Percentiles rank a stretch among this genome's conserved stretches.
Conservation (phyloP, 2,888 invertebrate genomes). For the Cryptosula pallasiana region DNA sequence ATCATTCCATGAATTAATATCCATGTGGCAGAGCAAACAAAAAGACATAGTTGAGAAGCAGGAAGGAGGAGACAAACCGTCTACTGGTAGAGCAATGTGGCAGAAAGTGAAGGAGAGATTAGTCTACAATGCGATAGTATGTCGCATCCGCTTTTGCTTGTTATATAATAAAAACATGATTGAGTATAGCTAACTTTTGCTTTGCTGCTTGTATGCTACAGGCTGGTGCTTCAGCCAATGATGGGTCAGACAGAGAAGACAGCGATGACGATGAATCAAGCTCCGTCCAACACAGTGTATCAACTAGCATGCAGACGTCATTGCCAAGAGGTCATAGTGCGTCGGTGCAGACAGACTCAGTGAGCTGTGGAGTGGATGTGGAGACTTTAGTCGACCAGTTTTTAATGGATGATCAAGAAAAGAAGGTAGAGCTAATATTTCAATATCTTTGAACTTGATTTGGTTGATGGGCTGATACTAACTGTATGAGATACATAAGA, state of each 20-base stretch:
- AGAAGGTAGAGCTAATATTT: slow-evolving; percentile 20
- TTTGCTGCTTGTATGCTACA: too few species aligned
- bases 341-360: slow-evolving; percentile 9
- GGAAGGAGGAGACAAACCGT: neutral
- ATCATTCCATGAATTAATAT: neutral
- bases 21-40: slow-evolving; percentile 17
- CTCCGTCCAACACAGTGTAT: neutral
- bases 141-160: too few species aligned
- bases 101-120: neutral
- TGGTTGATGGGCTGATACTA: too few species aligned
- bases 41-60: neutral
- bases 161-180: too few species aligned
- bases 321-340: neutral
- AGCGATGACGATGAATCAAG: neutral
- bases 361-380: neutral
- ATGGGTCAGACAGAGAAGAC: neutral
- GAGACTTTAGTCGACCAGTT: slow-evolving; percentile 17
- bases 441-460: too few species aligned
- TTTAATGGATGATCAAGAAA: slow-evolving; percentile 14
- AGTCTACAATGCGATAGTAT: neutral
- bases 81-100: slow-evolving; percentile 8
- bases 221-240: too few species aligned
- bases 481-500: too few species aligned
- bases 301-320: slow-evolving; percentile 18
- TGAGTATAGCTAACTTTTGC: too few species aligned